Conservation (phyloP, 2,797 vertebrate genomes). For the Poecilia picta region DNA sequence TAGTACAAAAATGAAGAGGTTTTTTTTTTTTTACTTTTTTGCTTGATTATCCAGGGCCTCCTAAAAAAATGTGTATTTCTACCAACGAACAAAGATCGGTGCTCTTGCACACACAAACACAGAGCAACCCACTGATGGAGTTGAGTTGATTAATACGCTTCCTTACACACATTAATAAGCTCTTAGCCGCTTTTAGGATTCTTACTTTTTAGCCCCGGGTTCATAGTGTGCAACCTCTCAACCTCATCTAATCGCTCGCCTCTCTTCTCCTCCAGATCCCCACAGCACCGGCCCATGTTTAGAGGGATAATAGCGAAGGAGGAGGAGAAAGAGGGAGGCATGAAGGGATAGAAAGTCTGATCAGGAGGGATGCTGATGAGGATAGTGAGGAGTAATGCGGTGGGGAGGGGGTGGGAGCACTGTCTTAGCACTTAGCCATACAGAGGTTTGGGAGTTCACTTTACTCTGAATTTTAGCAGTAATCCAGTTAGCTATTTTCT, state of each 20-base stretch:
- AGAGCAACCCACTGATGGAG: constrained; percentile 68
- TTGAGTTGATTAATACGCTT: constrained; percentile 87
- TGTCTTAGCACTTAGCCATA: constrained; percentile 80
- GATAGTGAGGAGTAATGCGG: constrained; percentile 55
- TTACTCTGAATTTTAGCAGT: constrained; percentile 88
- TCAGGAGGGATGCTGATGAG: constrained; percentile 74
- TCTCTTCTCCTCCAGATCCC: constrained; percentile 73
- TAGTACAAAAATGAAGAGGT: constrained; percentile 10
- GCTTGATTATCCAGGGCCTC: constrained; percentile 10
- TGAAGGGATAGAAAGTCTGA: constrained; percentile 66
- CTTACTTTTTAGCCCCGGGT: constrained; percentile 83
- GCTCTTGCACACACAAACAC: constrained; percentile 31
- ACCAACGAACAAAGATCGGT: constrained; percentile 21
- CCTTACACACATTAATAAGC: constrained; percentile 87
- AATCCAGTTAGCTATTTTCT: constrained; percentile 91
- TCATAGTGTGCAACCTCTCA: constrained; percentile 85
- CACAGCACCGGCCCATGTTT: constrained; percentile 77
- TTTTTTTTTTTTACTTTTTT: not conserved
- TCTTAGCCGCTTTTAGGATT: constrained; percentile 87
- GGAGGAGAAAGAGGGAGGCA: constrained; percentile 62
- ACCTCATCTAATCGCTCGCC: constrained; percentile 84
- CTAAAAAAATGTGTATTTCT: constrained; percentile 24
- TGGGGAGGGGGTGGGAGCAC: constrained; percentile 49
- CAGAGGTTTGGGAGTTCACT: constrained; percentile 87
- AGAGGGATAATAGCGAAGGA: constrained; percentile 69